Evolutionary conservation across 2,113 vertebrate genomes (phyloP).

Genomic region (Sapajus apella): DNA sequence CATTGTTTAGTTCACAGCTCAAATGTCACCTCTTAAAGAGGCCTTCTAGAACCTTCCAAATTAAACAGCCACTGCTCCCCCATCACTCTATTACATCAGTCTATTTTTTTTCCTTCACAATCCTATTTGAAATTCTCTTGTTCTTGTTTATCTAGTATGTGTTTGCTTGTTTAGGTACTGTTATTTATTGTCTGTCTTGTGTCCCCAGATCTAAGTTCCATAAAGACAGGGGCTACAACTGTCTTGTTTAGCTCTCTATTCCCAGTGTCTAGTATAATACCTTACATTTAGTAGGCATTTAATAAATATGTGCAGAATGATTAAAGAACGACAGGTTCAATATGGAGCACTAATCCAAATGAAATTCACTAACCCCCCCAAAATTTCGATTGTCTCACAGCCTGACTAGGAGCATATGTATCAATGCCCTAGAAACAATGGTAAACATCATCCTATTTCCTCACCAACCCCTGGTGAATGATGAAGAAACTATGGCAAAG

Average conservation of each 20-base stretch:
- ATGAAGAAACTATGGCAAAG: constrained; percentile 38
- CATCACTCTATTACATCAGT: neutral
- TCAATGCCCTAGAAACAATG: constrained; percentile 18
- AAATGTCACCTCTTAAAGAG: neutral
- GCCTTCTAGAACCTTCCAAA: constrained; percentile 15
- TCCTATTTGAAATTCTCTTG: neutral
- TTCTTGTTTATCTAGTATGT: neutral
- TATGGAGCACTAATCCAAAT: constrained; percentile 41
- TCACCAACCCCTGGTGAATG: neutral
- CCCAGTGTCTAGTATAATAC: neutral
- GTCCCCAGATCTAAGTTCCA: neutral
- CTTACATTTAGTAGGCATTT: constrained; percentile 18
- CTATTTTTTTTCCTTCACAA: neutral
- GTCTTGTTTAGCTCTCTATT: neutral
- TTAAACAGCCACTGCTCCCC: neutral
- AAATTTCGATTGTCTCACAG: constrained; percentile 20
- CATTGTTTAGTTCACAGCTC: neutral
- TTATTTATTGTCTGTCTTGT: neutral
- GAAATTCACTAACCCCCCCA: constrained; percentile 53
- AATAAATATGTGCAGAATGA: constrained; percentile 8
- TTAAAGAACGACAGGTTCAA: constrained; percentile 52
- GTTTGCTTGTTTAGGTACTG: neutral
- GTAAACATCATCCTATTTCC: constrained; percentile 6
- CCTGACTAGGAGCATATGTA: constrained; percentile 15
- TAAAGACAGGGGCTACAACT: neutral